These are phyloP conservation scores for Himalopsyche tibetana DNA, from an alignment of 2,888 invertebrate genomes.

Conservation along the genomic window DNA sequence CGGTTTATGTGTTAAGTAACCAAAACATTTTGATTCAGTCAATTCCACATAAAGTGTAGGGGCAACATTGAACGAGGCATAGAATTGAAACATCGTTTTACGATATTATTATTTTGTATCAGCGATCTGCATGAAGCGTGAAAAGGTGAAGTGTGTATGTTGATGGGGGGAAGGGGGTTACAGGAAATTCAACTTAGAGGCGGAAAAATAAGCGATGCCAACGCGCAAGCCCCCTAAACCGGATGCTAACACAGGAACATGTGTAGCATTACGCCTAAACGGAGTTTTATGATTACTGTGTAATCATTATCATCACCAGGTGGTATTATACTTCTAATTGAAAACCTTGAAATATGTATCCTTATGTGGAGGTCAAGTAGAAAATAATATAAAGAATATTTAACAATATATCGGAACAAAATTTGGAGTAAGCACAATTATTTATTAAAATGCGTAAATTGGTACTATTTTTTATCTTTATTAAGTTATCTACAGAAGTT, in stretches of 20 bases:
- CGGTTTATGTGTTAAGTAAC: slow-evolving; percentile 23
- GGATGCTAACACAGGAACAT: slow-evolving; percentile 36
- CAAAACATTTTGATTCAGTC: slow-evolving; percentile 42
- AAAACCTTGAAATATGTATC: background rate
- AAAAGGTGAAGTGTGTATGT: slow-evolving; percentile 49
- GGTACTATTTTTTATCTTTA: too few relatives aligned
- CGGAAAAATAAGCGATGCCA: slow-evolving; percentile 50
- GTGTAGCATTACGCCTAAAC: slow-evolving; percentile 40
- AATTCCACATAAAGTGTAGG: slow-evolving; percentile 42
- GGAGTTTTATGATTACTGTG: slow-evolving; percentile 16
- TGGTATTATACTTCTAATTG: background rate
- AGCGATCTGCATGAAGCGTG: slow-evolving; percentile 54
- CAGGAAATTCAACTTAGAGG: slow-evolving; percentile 60
- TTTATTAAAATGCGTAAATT: too few relatives aligned
- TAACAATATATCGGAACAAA: too few relatives aligned
- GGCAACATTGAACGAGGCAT: slow-evolving; percentile 42
- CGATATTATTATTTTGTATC: slow-evolving; percentile 44
- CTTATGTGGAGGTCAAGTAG: too few relatives aligned
- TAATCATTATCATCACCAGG: slow-evolving; percentile 9
- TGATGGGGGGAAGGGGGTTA: slow-evolving; percentile 29
- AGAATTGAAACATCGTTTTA: slow-evolving; percentile 42
- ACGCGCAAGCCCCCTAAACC: slow-evolving; percentile 38
- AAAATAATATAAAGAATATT: too few relatives aligned
- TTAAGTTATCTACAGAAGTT: too few relatives aligned
- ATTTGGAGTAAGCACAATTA: too few relatives aligned